Conservation (phyloP, 2,888 invertebrate species). For the Drosophila meridionalis region DNA sequence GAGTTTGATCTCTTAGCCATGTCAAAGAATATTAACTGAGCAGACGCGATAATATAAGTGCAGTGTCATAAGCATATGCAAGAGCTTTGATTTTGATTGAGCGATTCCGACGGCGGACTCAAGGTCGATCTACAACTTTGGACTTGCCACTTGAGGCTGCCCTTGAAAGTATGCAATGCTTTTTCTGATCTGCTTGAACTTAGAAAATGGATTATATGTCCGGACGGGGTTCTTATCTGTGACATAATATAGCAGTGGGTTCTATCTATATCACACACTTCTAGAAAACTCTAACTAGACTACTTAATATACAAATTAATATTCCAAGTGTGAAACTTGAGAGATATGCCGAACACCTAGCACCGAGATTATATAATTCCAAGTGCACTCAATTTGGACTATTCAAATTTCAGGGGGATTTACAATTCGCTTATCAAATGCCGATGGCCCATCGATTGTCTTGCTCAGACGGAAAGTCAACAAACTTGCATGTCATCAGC, state of each 20-base stretch:
- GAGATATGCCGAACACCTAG: not conserved
- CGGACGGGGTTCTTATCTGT: not conserved
- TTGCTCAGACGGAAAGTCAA: not conserved
- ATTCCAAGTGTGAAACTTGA: not conserved
- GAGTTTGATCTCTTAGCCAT: constrained; percentile 12
- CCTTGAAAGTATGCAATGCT: not conserved
- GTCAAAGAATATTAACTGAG: not conserved
- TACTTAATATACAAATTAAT: not conserved
- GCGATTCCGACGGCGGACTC: not conserved
- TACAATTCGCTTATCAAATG: not conserved
- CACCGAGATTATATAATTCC: not conserved
- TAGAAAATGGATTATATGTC: not conserved
- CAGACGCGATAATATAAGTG: constrained; percentile 2
- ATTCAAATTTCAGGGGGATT: constrained; percentile 1
- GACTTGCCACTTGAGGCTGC: not conserved
- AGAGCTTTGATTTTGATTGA: not conserved
- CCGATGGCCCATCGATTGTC: not conserved
- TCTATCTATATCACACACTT: not conserved
- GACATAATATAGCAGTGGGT: not conserved
- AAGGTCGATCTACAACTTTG: not conserved
- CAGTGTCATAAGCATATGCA: not conserved
- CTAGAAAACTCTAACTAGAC: not conserved
- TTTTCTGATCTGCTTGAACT: not conserved
- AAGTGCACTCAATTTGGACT: not conserved
- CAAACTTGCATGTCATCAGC: not conserved